phyloP scores from a whole-genome alignment of 2,797 vertebrate genomes.

The Naso thynnoides region DNA sequence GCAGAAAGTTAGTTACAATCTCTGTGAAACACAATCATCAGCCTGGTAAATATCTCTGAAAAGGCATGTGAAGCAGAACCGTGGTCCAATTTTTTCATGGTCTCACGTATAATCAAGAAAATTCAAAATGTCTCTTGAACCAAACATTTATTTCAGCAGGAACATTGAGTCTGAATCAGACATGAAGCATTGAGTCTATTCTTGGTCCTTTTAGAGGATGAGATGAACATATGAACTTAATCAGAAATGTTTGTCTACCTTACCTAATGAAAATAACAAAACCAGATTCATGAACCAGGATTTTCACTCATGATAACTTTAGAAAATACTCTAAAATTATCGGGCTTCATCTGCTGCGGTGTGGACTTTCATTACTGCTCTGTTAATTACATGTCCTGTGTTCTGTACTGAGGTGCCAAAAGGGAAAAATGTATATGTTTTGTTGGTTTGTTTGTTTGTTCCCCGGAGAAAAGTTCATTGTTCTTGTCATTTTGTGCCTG shows the following conservation, averaged over 20 bases:
- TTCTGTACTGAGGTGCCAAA: neutral
- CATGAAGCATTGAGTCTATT: neutral
- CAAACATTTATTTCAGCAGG: neutral
- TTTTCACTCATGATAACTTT: too few species aligned
- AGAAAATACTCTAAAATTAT: too few species aligned
- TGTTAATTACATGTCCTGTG: neutral
- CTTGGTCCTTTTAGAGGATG: neutral
- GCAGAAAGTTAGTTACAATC: neutral
- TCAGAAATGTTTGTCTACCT: neutral
- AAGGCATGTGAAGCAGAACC: neutral
- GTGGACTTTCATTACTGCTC: neutral
- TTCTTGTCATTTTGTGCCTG: neutral
- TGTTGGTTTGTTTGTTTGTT: neutral
- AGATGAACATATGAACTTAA: neutral
- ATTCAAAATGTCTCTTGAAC: neutral
- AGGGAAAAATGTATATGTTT: neutral
- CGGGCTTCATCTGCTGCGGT: neutral
- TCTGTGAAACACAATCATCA: neutral
- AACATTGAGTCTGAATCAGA: neutral
- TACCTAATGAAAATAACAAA: too few species aligned
- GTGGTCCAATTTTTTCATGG: neutral
- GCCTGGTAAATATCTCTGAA: constrained; percentile 1
- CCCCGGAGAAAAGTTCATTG: neutral
- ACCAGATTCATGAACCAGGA: neutral
- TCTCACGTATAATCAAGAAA: neutral